A percentile compares a stretch with the other conserved stretches of the same genome.
Conservation (phyloP, 2,888 invertebrate genomes). For the Tetheella fluctuosa region DNA sequence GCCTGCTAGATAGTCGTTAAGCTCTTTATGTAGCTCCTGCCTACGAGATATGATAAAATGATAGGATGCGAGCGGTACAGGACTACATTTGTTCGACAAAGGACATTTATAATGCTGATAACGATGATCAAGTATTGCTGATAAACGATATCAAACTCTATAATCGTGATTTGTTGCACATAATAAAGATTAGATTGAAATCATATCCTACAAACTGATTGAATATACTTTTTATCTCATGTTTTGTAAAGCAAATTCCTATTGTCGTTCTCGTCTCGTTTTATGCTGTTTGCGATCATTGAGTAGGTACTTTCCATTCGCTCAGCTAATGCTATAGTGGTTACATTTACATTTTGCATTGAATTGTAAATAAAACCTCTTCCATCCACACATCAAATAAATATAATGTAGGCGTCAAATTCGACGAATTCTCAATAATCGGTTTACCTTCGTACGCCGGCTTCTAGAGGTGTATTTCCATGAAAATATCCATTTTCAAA, state of each 20-base stretch:
- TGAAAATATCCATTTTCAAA: slow-evolving; percentile 30
- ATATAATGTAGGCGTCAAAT: background rate
- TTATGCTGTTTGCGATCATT: no score
- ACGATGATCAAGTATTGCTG: background rate
- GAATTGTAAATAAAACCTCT: slow-evolving; percentile 7
- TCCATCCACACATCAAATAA: slow-evolving; percentile 19
- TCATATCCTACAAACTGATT: background rate
- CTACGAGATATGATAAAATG: no score
- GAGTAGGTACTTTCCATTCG: background rate
- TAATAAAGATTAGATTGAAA: background rate
- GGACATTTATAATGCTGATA: background rate
- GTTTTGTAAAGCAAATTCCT: background rate
- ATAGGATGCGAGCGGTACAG: no score
- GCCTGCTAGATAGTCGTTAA: no score
- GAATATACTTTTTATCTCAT: background rate
- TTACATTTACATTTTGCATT: background rate
- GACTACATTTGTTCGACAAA: no score
- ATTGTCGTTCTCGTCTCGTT: background rate
- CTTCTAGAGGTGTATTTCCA: slow-evolving; percentile 26
- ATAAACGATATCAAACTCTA: no score
- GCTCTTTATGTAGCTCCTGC: no score
- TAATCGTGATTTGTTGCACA: background rate
- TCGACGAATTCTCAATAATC: background rate
- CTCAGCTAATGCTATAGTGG: background rate
- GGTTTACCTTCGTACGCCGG: slow-evolving; percentile 11